Conservation (phyloP, 2,888 invertebrate genomes). For the Anoplius nigerrimus region DNA sequence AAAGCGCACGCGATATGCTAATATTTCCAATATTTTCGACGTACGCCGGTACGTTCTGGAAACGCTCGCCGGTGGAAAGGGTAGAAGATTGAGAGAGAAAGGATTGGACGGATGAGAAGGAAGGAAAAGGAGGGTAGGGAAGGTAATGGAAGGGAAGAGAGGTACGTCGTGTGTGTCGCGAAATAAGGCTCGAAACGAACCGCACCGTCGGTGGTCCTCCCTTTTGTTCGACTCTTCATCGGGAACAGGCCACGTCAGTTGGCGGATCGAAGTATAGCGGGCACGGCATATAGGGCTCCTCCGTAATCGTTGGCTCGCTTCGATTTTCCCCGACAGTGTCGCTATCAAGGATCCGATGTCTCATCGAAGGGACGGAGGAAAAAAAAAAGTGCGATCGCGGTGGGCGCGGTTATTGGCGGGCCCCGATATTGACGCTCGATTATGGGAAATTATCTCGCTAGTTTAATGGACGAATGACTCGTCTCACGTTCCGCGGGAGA, state of each 20-base stretch:
- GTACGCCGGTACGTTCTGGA: slow-evolving; percentile 12
- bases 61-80: not conserved
- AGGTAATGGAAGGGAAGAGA: slow-evolving; percentile 9
- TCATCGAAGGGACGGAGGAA: too few relatives aligned
- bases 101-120: not conserved
- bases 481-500: too few relatives aligned
- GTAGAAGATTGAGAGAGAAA: not conserved
- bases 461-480: too few relatives aligned
- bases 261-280: too few relatives aligned
- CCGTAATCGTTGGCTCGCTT: not conserved
- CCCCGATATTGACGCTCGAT: too few relatives aligned
- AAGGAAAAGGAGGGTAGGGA: not conserved
- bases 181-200: slow-evolving; percentile 30
- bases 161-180: slow-evolving; percentile 12
- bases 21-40: slow-evolving; percentile 47
- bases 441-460: too few relatives aligned
- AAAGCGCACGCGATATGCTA: slow-evolving; percentile 59
- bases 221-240: too few relatives aligned
- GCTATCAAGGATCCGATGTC: too few relatives aligned
- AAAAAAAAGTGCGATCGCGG: too few relatives aligned
- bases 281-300: not conserved
- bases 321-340: too few relatives aligned
- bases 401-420: too few relatives aligned
- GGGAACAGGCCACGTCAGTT: too few relatives aligned
- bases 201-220: not conserved